A percentile compares a stretch with the other conserved stretches of the same genome.
phyloP scores from a whole-genome alignment of 2,888 invertebrate genomes.

The Gibbula magus region DNA sequence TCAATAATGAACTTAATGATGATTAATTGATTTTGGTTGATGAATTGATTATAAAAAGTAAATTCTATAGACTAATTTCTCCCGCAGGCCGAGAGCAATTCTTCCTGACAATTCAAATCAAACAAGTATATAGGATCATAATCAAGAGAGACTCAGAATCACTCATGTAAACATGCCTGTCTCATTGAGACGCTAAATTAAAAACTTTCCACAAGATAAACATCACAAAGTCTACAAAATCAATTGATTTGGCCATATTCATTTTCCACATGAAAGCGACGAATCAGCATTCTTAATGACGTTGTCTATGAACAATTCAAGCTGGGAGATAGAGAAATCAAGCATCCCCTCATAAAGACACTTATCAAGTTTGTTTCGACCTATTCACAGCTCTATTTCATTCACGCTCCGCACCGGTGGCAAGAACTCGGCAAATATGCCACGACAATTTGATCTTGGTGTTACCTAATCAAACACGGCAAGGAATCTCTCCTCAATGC shows the following conservation, averaged over 20 bases:
- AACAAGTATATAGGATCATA: too few relatives aligned
- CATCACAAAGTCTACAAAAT: constrained; percentile 11
- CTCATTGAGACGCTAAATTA: neutral
- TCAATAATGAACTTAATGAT: too few relatives aligned
- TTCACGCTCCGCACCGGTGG: neutral
- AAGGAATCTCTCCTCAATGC: neutral
- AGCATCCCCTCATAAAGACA: neutral
- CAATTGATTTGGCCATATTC: constrained; percentile 1
- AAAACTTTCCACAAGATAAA: constrained; percentile 3
- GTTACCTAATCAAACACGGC: neutral
- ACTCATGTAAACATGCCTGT: neutral
- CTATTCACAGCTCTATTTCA: neutral
- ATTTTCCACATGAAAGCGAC: constrained; percentile 5
- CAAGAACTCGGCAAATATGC: neutral
- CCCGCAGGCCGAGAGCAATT: too few relatives aligned
- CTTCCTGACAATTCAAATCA: too few relatives aligned
- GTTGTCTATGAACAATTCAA: neutral
- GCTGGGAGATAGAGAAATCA: neutral
- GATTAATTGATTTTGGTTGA: too few relatives aligned
- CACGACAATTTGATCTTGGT: neutral
- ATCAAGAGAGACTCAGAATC: neutral
- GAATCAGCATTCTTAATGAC: neutral
- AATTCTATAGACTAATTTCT: too few relatives aligned
- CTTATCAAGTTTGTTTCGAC: constrained; percentile 1
- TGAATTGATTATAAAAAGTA: too few relatives aligned